These are phyloP conservation scores for Alsophila aescularia DNA, from an alignment of 2,888 invertebrate genomes.

Conservation along the genomic window DNA sequence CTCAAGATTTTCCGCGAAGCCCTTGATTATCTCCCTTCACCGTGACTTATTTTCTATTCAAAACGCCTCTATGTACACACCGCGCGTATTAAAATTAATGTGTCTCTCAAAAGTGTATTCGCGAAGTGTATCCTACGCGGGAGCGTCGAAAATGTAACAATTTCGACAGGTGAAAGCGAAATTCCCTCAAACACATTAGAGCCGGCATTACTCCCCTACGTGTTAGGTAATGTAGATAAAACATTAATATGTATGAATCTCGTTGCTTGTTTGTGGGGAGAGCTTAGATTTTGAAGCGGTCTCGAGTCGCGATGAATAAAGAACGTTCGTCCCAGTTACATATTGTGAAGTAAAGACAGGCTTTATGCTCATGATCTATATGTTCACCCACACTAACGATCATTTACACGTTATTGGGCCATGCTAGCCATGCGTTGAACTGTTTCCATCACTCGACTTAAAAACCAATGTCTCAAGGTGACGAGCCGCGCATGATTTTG, in stretches of 20 bases:
- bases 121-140: constrained; percentile 38
- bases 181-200: constrained; percentile 72
- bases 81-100: constrained; percentile 38
- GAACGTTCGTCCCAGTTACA: constrained; percentile 46
- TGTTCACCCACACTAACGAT: constrained; percentile 6
- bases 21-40: constrained; percentile 6
- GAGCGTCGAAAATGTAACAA: constrained; percentile 49
- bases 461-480: no score
- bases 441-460: no score
- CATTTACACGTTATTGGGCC: background rate
- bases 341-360: constrained; percentile 13
- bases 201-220: constrained; percentile 60
- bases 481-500: no score
- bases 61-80: constrained; percentile 30
- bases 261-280: constrained; percentile 69
- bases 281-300: constrained; percentile 71
- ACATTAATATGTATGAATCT: constrained; percentile 80
- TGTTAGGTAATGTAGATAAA: constrained; percentile 74
- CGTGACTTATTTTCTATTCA: constrained; percentile 28
- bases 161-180: constrained; percentile 67
- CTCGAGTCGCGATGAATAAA: constrained; percentile 71
- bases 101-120: constrained; percentile 31
- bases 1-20: background rate
- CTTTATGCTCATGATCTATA: constrained; percentile 8
- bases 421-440: background rate